Evolutionary conservation across 2,888 invertebrate genomes (phyloP).

Genomic region (Papilio gigon): DNA sequence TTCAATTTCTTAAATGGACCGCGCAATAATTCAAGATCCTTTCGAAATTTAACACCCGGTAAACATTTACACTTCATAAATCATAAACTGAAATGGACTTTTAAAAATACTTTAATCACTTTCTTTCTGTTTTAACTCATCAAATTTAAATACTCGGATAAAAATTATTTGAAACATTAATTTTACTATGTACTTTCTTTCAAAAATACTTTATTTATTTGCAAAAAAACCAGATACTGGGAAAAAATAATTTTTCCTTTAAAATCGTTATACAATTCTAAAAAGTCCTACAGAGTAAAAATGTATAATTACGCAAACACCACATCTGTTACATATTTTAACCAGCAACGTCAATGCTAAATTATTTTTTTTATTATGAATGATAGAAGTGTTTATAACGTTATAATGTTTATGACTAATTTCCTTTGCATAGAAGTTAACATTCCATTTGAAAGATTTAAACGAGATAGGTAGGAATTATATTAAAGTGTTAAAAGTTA

Average conservation of each 20-base stretch:
- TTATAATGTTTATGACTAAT: conserved; percentile 14
- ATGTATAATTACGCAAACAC: not conserved
- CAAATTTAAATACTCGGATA: not conserved
- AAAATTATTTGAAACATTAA: not conserved
- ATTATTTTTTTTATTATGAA: not conserved
- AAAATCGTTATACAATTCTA: no score
- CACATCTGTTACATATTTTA: not conserved
- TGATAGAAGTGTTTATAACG: not conserved
- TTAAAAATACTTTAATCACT: conserved; percentile 9
- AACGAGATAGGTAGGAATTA: conserved; percentile 28
- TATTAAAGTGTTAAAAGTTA: conserved; percentile 52
- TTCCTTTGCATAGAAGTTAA: conserved; percentile 22
- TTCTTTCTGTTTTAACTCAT: not conserved
- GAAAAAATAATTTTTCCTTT: no score
- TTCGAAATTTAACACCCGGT: conserved; percentile 24
- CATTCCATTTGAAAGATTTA: conserved; percentile 19
- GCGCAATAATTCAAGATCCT: conserved; percentile 20
- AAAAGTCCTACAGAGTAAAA: not conserved
- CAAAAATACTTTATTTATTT: not conserved
- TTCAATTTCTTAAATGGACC: conserved; percentile 36
- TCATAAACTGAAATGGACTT: conserved; percentile 18
- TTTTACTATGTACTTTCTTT: not conserved
- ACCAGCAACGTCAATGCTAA: not conserved
- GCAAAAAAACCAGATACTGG: not conserved
- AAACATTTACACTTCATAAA: conserved; percentile 23